phyloP scores from a whole-genome alignment of 1,140 invertebrate genomes.

The Drosophila kikkawai region DNA sequence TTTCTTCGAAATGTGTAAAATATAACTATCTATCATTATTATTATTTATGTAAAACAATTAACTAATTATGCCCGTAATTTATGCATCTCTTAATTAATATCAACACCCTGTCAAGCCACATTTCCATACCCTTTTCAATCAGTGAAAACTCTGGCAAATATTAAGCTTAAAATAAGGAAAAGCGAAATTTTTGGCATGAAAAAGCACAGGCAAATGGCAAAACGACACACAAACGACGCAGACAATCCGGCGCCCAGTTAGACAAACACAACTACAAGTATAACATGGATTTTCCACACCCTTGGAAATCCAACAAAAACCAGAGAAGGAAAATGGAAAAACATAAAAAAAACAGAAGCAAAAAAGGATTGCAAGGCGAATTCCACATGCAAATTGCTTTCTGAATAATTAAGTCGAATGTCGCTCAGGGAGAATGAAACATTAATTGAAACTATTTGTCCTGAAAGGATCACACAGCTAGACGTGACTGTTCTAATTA shows the following conservation, averaged over 20 bases:
- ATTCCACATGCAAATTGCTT: slow-evolving; percentile 68
- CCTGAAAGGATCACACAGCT: slow-evolving; percentile 18
- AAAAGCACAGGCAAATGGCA: slow-evolving; percentile 25
- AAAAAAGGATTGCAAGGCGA: slow-evolving; percentile 23
- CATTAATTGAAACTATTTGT: slow-evolving; percentile 65
- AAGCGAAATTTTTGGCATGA: slow-evolving; percentile 31
- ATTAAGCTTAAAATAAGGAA: slow-evolving; percentile 10
- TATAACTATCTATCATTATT: no score
- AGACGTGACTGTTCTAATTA: slow-evolving; percentile 31
- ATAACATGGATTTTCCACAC: slow-evolving; percentile 29
- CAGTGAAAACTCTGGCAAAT: slow-evolving; percentile 9
- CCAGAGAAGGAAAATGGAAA: background rate
- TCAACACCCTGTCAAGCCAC: background rate
- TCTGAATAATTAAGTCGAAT: slow-evolving; percentile 65
- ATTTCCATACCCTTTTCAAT: slow-evolving; percentile 12
- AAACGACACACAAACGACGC: slow-evolving; percentile 31
- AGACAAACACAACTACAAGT: slow-evolving; percentile 10
- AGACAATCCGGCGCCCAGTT: slow-evolving; percentile 38
- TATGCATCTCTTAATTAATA: slow-evolving; percentile 6
- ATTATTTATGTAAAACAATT: background rate
- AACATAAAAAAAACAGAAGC: background rate
- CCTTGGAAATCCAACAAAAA: slow-evolving; percentile 16
- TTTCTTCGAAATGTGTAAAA: no score
- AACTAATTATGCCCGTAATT: background rate
- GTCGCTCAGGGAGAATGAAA: slow-evolving; percentile 50